Evolutionary conservation across 1,140 invertebrate species (phyloP).

Genomic region (Ips typographus): DNA sequence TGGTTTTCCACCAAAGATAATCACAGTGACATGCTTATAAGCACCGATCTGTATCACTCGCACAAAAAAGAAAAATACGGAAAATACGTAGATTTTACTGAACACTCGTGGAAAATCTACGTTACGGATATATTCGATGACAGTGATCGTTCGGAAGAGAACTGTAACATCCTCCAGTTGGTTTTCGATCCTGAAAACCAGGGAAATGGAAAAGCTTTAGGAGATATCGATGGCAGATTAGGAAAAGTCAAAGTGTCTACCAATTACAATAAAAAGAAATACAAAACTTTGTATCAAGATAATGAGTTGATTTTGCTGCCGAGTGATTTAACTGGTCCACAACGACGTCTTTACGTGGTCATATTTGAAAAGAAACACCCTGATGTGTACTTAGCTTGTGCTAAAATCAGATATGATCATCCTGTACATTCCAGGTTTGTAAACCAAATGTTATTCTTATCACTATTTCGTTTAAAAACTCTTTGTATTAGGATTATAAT

Average conservation of each 20-base stretch:
- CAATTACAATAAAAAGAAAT: slow-evolving; percentile 57
- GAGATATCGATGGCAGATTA: slow-evolving; percentile 77
- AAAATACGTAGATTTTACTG: slow-evolving; percentile 57
- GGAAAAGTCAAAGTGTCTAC: slow-evolving; percentile 72
- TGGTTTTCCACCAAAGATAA: slow-evolving; percentile 71
- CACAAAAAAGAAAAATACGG: slow-evolving; percentile 54
- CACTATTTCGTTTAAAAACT: neutral
- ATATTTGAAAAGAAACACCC: slow-evolving; percentile 78
- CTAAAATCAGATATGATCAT: slow-evolving; percentile 71
- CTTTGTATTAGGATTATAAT: slow-evolving; percentile 65
- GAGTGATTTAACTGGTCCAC: slow-evolving; percentile 68
- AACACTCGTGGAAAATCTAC: slow-evolving; percentile 87
- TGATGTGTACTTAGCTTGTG: slow-evolving; percentile 80
- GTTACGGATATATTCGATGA: slow-evolving; percentile 86
- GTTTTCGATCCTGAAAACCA: slow-evolving; percentile 81
- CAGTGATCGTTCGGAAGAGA: slow-evolving; percentile 66
- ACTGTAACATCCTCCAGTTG: slow-evolving; percentile 81
- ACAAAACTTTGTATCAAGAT: slow-evolving; percentile 66
- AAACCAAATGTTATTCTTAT: neutral
- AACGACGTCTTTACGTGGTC: slow-evolving; percentile 78
- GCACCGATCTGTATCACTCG: slow-evolving; percentile 70
- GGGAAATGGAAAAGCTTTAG: slow-evolving; percentile 69
- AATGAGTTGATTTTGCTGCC: slow-evolving; percentile 65
- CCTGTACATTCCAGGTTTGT: slow-evolving; percentile 66
- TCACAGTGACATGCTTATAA: slow-evolving; percentile 74